Evolutionary conservation across 2,113 vertebrate species (phyloP).

Genomic region (Pluvianellus socialis): DNA sequence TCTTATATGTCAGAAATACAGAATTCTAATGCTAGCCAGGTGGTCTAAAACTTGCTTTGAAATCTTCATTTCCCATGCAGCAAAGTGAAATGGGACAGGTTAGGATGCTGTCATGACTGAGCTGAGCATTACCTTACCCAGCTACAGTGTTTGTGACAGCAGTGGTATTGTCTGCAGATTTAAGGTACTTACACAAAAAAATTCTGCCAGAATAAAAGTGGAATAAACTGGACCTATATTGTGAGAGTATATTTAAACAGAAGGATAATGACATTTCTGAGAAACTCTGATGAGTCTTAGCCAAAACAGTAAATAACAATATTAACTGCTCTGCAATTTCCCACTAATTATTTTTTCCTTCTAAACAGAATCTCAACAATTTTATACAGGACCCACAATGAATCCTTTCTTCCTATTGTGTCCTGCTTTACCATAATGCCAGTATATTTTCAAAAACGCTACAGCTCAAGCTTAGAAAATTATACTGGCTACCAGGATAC

Average conservation of each 20-base stretch:
- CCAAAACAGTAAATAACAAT: neutral
- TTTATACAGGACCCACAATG: neutral
- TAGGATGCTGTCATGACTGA: neutral
- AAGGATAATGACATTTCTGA: neutral
- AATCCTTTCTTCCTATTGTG: neutral
- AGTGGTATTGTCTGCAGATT: neutral
- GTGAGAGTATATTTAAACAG: neutral
- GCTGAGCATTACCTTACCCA: neutral
- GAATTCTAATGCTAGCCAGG: neutral
- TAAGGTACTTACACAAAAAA: neutral
- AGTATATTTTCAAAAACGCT: neutral
- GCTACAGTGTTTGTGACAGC: neutral
- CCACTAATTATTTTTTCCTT: neutral
- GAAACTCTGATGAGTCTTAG: neutral
- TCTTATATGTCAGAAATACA: neutral
- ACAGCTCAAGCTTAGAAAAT: constrained; percentile 54
- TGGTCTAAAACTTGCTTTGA: neutral
- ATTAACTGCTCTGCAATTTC: neutral
- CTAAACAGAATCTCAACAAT: neutral
- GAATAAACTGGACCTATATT: neutral
- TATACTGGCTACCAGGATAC: constrained; percentile 45
- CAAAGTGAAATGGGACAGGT: neutral
- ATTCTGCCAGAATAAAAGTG: neutral
- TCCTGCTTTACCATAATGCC: neutral
- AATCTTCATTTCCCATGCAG: neutral